Evolutionary conservation across 2,888 invertebrate genomes (phyloP).

Genomic region (Chelonus formosanus): DNA sequence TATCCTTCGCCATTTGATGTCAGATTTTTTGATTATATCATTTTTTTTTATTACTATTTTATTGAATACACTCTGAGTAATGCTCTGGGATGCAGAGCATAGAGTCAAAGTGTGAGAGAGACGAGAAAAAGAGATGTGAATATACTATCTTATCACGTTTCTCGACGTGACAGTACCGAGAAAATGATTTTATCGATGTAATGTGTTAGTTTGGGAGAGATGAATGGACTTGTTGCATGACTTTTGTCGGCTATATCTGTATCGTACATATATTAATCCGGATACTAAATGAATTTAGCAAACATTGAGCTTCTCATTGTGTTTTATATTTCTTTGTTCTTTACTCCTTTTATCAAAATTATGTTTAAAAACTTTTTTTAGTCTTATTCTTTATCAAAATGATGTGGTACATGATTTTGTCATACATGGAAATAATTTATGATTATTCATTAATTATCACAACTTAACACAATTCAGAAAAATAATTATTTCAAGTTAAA

Average conservation of each 20-base stretch:
- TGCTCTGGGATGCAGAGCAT: neutral
- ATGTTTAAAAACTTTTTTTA: no score
- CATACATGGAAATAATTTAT: no score
- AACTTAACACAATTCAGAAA: no score
- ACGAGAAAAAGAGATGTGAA: constrained; percentile 35
- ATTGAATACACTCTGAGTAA: neutral
- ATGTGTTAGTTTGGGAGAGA: constrained; percentile 13
- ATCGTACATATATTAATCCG: neutral
- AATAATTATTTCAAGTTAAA: no score
- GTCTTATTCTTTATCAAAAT: no score
- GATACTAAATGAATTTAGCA: no score
- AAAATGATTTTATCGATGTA: constrained; percentile 34
- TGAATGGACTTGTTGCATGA: constrained; percentile 23
- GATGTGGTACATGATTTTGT: no score
- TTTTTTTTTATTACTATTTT: constrained; percentile 5
- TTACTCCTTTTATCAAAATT: no score
- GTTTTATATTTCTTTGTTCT: no score
- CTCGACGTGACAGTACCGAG: constrained; percentile 31
- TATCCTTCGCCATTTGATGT: neutral
- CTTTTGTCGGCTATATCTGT: neutral
- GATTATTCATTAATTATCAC: no score
- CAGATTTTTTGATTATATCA: neutral
- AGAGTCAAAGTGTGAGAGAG: constrained; percentile 22
- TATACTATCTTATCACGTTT: constrained; percentile 32
- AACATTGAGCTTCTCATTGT: no score